These are phyloP conservation scores for Odontomyia ornata DNA, from an alignment of 2,888 invertebrate species.

Conservation along the genomic window DNA sequence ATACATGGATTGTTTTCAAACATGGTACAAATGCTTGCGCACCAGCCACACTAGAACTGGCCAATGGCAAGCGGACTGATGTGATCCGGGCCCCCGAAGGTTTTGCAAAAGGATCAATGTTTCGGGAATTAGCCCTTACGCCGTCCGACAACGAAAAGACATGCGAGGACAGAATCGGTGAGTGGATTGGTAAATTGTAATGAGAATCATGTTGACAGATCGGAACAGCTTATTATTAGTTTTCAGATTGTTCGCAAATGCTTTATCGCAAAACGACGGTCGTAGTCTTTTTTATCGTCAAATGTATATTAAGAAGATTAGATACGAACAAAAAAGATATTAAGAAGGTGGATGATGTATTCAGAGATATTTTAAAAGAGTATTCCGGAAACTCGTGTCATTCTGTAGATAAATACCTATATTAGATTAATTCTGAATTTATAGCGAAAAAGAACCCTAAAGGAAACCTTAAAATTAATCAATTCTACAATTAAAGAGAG, in stretches of 20 bases:
- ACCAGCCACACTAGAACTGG: slow-evolving; percentile 7
- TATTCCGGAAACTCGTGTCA: slow-evolving; percentile 30
- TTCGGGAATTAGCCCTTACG: slow-evolving; percentile 25
- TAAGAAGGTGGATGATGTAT: not conserved
- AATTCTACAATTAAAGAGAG: no score
- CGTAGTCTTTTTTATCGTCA: not conserved
- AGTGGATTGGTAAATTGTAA: not conserved
- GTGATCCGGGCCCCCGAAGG: not conserved
- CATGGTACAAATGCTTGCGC: slow-evolving; percentile 40
- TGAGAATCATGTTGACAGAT: slow-evolving; percentile 34
- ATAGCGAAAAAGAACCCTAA: no score
- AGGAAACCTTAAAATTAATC: no score
- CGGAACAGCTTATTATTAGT: slow-evolving; percentile 27
- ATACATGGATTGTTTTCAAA: slow-evolving; percentile 48
- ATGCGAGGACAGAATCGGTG: not conserved
- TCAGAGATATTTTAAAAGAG: not conserved
- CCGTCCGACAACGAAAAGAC: not conserved
- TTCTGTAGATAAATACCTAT: not conserved
- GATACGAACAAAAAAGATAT: not conserved
- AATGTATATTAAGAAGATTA: not conserved
- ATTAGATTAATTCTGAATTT: no score
- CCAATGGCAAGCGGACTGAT: slow-evolving; percentile 3
- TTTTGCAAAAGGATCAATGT: slow-evolving; percentile 22
- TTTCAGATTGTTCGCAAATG: not conserved
- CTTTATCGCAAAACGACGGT: not conserved